Base-by-base conservation (phyloP, 2,888 invertebrate genomes). In the Melanophora roralis region DNA sequence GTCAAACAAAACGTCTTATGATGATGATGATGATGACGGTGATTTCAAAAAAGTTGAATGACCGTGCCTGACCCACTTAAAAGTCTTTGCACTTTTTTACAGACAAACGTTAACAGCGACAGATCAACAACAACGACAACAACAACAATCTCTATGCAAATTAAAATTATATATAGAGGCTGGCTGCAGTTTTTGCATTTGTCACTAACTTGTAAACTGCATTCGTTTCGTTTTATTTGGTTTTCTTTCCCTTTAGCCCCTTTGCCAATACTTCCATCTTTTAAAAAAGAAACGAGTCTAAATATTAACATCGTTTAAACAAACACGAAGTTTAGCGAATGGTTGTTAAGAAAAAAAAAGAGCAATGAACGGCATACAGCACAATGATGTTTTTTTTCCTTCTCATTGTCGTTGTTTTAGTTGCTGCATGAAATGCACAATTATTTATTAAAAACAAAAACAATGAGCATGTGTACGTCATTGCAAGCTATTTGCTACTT, bases 1-100 rank as follows among this genome's bases (percentile, higher is more conserved):
- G 60, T 16, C 49, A 43, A 51, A 65, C 12, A 23, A 36, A 68
- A 21, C 34, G 23, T 19, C 45, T 34, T 14, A 53, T 40, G 27
- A 43, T 59, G n/a, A 49, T 49, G 40, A 40, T 40, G 55, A 40
- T 34, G 49, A 11, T 45, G 38, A 53, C n/a, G n/a, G n/a, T n/a
- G n/a, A n/a, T n/a, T n/a, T 59, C 11, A 69, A 65, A 23, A 55
- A 77, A 81, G 73, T 73, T 90, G 90, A 91, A 90, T 88, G 91
- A 90, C 91, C 92, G 92, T 92, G 91, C 93, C 92, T 93, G 93
- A 93, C 93, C 93, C 90, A 92, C 91, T 92, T 93, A 92, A 90
- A 91, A 92, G 91, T 92, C 93, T 92, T 91, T 93, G 92, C 93
- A 93, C 89, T 89, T 73, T 60, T 68, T 40, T 53, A 72, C 74